Evolutionary conservation across 2,113 vertebrate species (phyloP), one percentile per base, ranked within the genome.

Genomic region (Ptilorrhoa leucosticta): DNA sequence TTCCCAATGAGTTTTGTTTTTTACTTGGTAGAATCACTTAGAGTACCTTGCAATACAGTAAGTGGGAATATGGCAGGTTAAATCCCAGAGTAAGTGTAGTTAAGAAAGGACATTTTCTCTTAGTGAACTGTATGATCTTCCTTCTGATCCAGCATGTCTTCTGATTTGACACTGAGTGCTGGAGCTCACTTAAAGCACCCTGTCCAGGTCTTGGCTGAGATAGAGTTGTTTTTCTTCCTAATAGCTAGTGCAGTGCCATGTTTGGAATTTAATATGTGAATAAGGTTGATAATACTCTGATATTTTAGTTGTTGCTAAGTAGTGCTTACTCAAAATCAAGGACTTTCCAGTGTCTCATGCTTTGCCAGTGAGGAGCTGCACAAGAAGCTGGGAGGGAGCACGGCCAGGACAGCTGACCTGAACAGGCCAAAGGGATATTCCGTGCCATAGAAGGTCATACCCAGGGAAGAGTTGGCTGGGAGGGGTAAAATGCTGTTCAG

Each of bases 361-460:
- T 27, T 31, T 66, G 13, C 18, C 45, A 39, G 15, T 21, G 33
- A 51, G 28, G 33, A 39, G 18, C 8, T 33, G 44, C 28, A 24
- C 33, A 39, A n/a, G n/a, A 75, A 45, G 28, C 16, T 8, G 13
- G 6, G 9, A 82, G 69, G 20, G 15, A 53, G 1, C 6, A 10
- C 9, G 61, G 7, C 53, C 45, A 30, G 53, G 19, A 60, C 11
- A 45, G 11, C 10, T n/a, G 60, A 66, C 4, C 19, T 4, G 8
- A 73, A 15, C 10, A 11, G 27, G 9, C 7, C 53, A 58, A 51
- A 66, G 19, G 44, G 19, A 66, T 24, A n/a, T 51, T 45, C 15
- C 0, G 0, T 27, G 37, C 5, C 31, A 33, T 3, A 44, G 51
- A 51, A 73, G 3, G 16, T 39, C 37, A 15, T 2, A 0, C 16